These are phyloP conservation scores for Melitaea cinxia DNA, from an alignment of 1,140 invertebrate genomes.

Conservation along the genomic window DNA sequence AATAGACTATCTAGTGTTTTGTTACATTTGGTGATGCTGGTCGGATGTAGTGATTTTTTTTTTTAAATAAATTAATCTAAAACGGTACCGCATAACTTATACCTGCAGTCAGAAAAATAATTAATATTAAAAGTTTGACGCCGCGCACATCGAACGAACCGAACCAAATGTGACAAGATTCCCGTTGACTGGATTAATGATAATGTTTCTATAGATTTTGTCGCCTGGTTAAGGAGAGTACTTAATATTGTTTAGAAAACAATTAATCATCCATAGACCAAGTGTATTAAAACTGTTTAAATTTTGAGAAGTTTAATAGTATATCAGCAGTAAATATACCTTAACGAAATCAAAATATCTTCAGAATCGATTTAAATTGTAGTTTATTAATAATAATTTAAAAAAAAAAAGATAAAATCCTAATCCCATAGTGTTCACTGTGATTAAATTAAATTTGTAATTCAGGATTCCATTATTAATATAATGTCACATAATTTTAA, in stretches of 20 bases:
- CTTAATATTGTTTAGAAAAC: conserved; percentile 39
- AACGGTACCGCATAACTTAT: background rate
- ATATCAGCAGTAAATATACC: conserved; percentile 35
- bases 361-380: conserved; percentile 34
- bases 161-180: conserved; percentile 57
- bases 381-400: conserved; percentile 34
- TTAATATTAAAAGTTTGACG: background rate
- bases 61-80: conserved; percentile 2
- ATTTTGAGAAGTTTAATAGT: conserved; percentile 42
- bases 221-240: conserved; percentile 59
- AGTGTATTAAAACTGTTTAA: conserved; percentile 43
- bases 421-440: conserved; percentile 43
- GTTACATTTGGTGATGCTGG: conserved; percentile 55
- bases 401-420: conserved; percentile 30
- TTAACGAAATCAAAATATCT: conserved; percentile 27
- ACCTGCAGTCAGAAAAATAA: background rate
- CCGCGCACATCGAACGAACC: background rate
- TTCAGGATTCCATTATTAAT: conserved; percentile 31
- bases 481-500: conserved; percentile 32
- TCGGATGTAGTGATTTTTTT: conserved; percentile 34
- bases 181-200: conserved; percentile 46
- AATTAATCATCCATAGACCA: conserved; percentile 45
- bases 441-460: conserved; percentile 36
- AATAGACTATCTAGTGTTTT: conserved; percentile 47
- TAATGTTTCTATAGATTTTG: conserved; percentile 65